Percentiles rank a stretch among this genome's conserved stretches.
phyloP scores from a whole-genome alignment of 2,113 vertebrate species.

The Dipodomys stephensi region DNA sequence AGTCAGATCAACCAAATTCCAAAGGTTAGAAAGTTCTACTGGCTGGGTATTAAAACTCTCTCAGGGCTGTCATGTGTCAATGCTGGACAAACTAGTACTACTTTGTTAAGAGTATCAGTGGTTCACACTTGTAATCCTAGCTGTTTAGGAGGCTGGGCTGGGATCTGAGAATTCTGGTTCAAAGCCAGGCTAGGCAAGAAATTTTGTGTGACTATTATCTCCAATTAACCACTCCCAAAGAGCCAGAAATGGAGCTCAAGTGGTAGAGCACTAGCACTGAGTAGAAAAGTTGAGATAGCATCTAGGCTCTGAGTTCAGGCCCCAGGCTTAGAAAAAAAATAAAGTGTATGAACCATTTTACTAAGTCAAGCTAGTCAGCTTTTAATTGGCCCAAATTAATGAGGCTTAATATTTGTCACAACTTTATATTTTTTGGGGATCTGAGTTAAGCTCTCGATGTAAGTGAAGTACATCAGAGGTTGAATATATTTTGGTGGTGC shows the following conservation, averaged over 20 bases:
- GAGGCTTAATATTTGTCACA: constrained; percentile 8
- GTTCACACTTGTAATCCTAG: too few species aligned
- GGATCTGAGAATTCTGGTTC: too few species aligned
- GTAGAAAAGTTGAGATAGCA: too few species aligned
- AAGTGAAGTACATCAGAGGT: not conserved
- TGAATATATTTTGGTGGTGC: not conserved
- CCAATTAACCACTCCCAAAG: too few species aligned
- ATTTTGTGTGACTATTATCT: too few species aligned
- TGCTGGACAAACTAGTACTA: not conserved
- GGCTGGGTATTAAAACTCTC: not conserved
- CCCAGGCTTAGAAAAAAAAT: too few species aligned
- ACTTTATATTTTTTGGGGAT: not conserved
- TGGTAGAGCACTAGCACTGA: too few species aligned
- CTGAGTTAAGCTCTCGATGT: not conserved
- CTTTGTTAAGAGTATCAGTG: too few species aligned
- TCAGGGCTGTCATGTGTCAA: not conserved
- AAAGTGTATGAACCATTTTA: not conserved
- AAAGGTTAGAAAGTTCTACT: not conserved
- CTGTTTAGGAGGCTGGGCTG: too few species aligned
- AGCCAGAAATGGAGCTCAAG: too few species aligned
- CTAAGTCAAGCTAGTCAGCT: not conserved
- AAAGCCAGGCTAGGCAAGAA: too few species aligned
- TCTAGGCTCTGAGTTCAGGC: too few species aligned
- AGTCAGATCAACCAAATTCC: not conserved
- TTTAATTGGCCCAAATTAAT: not conserved